Evolutionary conservation across 2,888 invertebrate species (phyloP).

Genomic region (Conus canariensis): DNA sequence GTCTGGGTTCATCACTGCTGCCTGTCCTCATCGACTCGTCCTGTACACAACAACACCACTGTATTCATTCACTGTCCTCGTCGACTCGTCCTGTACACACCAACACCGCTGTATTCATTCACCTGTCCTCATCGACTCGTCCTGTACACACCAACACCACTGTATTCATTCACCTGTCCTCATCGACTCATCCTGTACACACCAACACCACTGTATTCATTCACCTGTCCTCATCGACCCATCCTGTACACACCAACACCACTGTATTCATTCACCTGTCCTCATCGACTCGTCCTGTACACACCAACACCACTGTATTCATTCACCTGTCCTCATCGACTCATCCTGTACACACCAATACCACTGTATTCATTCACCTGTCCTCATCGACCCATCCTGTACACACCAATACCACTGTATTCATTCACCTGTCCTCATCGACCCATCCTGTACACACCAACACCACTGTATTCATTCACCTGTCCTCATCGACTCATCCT

Average conservation of each 20-base stretch:
- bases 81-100: slow-evolving; percentile 44
- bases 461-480: slow-evolving; percentile 32
- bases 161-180: background rate
- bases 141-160: slow-evolving; percentile 15
- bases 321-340: slow-evolving; percentile 1
- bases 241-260: background rate
- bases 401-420: background rate
- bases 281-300: no score
- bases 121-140: slow-evolving; percentile 54
- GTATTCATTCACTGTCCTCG: slow-evolving; percentile 42
- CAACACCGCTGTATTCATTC: slow-evolving; percentile 15
- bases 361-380: slow-evolving; percentile 40
- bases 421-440: slow-evolving; percentile 48
- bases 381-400: slow-evolving; percentile 53
- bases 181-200: no score
- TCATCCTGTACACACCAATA: background rate
- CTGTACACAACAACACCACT: slow-evolving; percentile 13
- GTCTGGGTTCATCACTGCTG: slow-evolving; percentile 53
- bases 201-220: background rate
- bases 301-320: background rate
- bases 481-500: slow-evolving; percentile 55
- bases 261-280: slow-evolving; percentile 12
- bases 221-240: background rate
- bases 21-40: slow-evolving; percentile 54
- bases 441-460: slow-evolving; percentile 38